phyloP scores from a whole-genome alignment of 2,888 invertebrate species.

The Dione vanillae region DNA sequence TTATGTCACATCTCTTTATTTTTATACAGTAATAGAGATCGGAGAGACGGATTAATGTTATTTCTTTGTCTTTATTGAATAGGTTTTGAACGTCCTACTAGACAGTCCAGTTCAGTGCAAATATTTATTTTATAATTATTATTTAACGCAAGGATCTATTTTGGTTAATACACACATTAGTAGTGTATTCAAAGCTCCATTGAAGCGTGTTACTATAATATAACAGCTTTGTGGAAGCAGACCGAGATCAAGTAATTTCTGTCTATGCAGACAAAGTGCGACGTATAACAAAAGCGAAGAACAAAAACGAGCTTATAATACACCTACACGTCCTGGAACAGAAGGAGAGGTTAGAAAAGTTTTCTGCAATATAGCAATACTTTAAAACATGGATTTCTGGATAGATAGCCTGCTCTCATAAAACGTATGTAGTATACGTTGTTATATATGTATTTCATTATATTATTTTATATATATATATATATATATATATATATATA shows the following conservation, averaged over 20 bases:
- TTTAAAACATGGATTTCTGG: neutral
- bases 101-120: too few relatives aligned
- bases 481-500: neutral
- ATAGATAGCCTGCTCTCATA: neutral
- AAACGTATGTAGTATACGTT: neutral
- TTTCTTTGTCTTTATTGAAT: too few relatives aligned
- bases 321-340: neutral
- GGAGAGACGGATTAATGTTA: too few relatives aligned
- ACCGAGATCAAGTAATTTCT: neutral
- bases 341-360: constrained; percentile 4
- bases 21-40: too few relatives aligned
- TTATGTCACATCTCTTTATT: too few relatives aligned
- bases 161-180: too few relatives aligned
- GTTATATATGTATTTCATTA: neutral
- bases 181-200: neutral
- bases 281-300: neutral
- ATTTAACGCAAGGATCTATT: too few relatives aligned
- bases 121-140: too few relatives aligned
- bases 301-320: constrained; percentile 3
- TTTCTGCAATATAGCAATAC: neutral
- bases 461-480: neutral
- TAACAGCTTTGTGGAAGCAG: neutral
- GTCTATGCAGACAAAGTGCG: neutral
- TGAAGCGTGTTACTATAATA: neutral
- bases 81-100: too few relatives aligned